These are phyloP conservation scores for Norana najaformis DNA, from an alignment of 2,888 invertebrate species.

Conservation along the genomic window DNA sequence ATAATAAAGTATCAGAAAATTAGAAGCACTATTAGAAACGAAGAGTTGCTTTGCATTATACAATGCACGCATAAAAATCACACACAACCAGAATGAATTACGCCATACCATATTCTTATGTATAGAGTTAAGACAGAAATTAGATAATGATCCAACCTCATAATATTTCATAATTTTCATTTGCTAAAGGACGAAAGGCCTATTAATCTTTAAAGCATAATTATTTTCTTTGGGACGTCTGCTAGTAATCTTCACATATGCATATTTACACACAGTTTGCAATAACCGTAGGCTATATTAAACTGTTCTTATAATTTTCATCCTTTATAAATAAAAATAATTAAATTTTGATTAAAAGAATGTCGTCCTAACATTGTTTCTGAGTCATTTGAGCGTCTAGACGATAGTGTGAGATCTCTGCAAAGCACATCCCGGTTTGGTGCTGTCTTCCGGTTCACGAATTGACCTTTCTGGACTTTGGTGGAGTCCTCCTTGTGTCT, in stretches of 20 bases:
- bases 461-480: not conserved
- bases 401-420: not conserved
- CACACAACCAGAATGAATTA: no score
- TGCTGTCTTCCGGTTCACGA: not conserved
- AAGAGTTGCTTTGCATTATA: no score
- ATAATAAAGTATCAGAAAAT: no score
- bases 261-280: not conserved
- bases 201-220: no score
- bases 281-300: not conserved
- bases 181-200: no score
- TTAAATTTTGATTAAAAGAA: not conserved
- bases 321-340: not conserved
- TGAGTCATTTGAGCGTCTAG: not conserved
- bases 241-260: not conserved
- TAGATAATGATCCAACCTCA: no score
- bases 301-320: not conserved
- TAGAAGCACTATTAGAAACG: no score
- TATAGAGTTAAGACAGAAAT: no score
- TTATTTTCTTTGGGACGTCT: no score
- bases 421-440: not conserved
- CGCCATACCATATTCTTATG: no score
- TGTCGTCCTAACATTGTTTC: not conserved
- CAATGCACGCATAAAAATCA: no score
- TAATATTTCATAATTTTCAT: no score
- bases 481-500: not conserved